phyloP scores from a whole-genome alignment of 2,888 invertebrate genomes.

The Watsonalla cultraria region DNA sequence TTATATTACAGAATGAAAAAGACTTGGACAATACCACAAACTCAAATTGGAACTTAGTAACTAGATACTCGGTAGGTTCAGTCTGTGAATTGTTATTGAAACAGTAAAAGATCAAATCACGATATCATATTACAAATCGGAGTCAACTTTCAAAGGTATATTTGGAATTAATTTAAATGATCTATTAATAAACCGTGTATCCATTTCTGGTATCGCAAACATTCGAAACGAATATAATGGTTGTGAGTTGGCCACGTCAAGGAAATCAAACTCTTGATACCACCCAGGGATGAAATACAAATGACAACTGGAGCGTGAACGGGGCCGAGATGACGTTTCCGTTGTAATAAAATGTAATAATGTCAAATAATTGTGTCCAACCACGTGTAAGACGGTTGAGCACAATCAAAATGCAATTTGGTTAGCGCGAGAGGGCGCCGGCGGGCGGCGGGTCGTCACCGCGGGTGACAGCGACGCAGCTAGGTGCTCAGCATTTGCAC shows the following conservation, averaged over 20 bases:
- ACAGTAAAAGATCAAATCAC: too few relatives aligned
- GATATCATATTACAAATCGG: too few relatives aligned
- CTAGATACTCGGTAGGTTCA: too few relatives aligned
- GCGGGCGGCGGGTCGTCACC: conserved; percentile 6
- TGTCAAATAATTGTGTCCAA: conserved; percentile 54
- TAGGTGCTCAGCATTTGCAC: not conserved
- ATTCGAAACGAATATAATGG: not conserved
- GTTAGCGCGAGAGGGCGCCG: conserved; percentile 21
- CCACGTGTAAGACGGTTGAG: conserved; percentile 52
- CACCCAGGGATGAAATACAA: conserved; percentile 1
- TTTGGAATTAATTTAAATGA: not conserved
- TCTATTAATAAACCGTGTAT: not conserved
- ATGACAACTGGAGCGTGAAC: conserved; percentile 20
- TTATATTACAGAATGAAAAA: not conserved
- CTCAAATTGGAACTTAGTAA: not conserved
- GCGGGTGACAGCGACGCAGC: conserved; percentile 1
- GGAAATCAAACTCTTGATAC: not conserved
- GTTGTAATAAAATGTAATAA: conserved; percentile 55
- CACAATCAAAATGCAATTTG: conserved; percentile 66
- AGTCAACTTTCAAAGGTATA: not conserved
- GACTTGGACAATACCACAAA: not conserved
- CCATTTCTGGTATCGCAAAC: not conserved
- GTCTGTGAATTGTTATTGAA: too few relatives aligned
- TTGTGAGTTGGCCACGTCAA: not conserved
- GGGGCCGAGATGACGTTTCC: conserved; percentile 29